Base-by-base conservation (phyloP, 2,797 vertebrate species). In the Eulemur albifrons region DNA sequence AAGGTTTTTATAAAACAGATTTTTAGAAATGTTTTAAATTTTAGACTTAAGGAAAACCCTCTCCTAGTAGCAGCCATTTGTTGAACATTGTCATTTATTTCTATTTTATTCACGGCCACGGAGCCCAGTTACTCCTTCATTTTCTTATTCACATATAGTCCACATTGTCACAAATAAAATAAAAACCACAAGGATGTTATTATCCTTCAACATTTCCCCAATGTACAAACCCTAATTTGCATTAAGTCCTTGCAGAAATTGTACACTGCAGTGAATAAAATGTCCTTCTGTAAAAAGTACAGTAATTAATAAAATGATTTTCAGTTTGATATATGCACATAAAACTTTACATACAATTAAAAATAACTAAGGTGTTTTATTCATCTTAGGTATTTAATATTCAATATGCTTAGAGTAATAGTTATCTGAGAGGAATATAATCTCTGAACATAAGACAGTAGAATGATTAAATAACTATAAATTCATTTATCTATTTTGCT, bases 151-250 rank as follows among this genome's bases (percentile, higher is more conserved):
- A 89, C 61, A 83, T 86, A 35, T 88, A 97, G 57, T 61, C 12
- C 3, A 4, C 32, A 86, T 84, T 94, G 87, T 65, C 82, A 94
- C 90, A 96, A 96, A 73, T 87, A 95, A 96, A 96, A 96, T 72
- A 95, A 90, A 93, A 93, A 93, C 40, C 69, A 77, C 38, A 93
- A 73, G 43, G 52, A 95, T 87, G 76, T 4, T 50, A 93, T 88
- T 73, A 88, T 75, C 40, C n/a, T 72, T 93, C 63, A 94, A 83
- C 43, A 81, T 96, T 96, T 96, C 61, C 54, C 45, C 79, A 83
- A 76, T 91, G 32, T 69, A 80, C 32, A 96, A 88, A 88, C 70
- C 50, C 38, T 80, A 88, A 81, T 88, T 73, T 95, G n/a, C 32
- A 91, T 65, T 90, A 92, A 94, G 69, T 69, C 76, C 65, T 73